Evolutionary conservation across 2,888 invertebrate species (phyloP), one percentile per base, ranked within the genome.

Genomic region (Prenolepis imparis): DNA sequence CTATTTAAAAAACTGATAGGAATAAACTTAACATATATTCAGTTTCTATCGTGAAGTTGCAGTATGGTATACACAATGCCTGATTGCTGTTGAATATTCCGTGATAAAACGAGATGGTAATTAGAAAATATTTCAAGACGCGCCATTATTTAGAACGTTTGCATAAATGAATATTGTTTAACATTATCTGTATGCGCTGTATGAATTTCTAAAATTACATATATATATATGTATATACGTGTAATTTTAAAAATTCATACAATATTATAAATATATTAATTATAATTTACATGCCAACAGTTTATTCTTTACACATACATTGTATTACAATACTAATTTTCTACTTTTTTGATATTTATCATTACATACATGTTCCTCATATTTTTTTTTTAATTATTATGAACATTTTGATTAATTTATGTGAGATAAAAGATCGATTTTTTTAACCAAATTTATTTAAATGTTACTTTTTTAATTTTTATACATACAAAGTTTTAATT

Each of bases 111-210:
- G 63, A 75, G 39, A 75, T 67, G 52, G 36, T 75, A 75, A 75
- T 67, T 75, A 75, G 18, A 12, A 74, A 74, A 41, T 39, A 12
- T 64, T 64, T 74, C 3, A 74, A 75, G 36, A 75, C 67, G 21
- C 15, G 66, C 11, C 36, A 64, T 75, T 66, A 64, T 74, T 74
- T 64, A 63, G 64, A 11, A 74, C 75, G 36, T 74, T 57, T 12
- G 73, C 73, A 73, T 73, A 61, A 73, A 73, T 73, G 70, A 52
- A 77, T 64, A 70, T 15, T 39, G 68, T 75, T 77, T 39, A 77
- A 48, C 36, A 77, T 67, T 77, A 75, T 67, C 32, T 21, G 5
- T 48, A 48, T 48, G 9, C 18, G 36, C 36, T 41, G 15, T 44
- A 48, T 52, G 12, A 39, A 67, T 52, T 68, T 64, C 1, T 52